A percentile compares a stretch with the other conserved stretches of the same genome.
Conservation (phyloP, 2,113 vertebrate species). For the Thalassoma bifasciatum region DNA sequence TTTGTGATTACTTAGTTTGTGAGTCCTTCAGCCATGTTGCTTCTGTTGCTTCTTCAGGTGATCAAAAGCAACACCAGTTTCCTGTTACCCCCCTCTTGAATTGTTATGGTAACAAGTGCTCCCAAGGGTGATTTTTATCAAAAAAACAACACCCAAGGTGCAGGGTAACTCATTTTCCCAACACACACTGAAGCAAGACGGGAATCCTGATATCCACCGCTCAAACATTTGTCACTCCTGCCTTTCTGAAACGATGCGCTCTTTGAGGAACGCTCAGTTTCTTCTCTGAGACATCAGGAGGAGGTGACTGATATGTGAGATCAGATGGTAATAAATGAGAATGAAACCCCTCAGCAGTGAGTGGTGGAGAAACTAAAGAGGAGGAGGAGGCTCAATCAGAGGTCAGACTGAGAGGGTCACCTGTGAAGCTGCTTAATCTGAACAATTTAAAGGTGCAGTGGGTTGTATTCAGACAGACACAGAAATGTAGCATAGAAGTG, state of each 20-base stretch:
- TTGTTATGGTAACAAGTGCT: constrained; percentile 70
- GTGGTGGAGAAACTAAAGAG: not conserved
- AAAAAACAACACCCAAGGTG: not conserved
- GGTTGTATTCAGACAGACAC: too few relatives aligned
- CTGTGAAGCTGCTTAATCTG: too few relatives aligned
- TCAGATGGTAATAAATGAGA: constrained; percentile 39
- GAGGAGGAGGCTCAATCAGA: not conserved
- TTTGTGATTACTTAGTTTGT: constrained; percentile 7
- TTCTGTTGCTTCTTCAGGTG: not conserved
- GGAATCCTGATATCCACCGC: constrained; percentile 4
- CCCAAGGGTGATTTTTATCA: constrained; percentile 43
- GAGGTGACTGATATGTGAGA: constrained; percentile 10
- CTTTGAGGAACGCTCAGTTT: not conserved
- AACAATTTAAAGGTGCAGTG: too few relatives aligned
- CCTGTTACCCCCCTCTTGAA: constrained; percentile 44
- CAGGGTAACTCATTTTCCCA: constrained; percentile 19
- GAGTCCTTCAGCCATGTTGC: too few relatives aligned
- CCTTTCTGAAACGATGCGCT: not conserved
- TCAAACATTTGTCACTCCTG: not conserved
- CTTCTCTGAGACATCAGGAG: not conserved
- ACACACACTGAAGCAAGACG: constrained; percentile 6
- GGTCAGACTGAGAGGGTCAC: too few relatives aligned
- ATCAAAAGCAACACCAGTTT: constrained; percentile 46
- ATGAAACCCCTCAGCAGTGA: constrained; percentile 37
- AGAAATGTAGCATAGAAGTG: too few relatives aligned